phyloP scores from a whole-genome alignment of 1,140 invertebrate species.

The Nymphalis io region DNA sequence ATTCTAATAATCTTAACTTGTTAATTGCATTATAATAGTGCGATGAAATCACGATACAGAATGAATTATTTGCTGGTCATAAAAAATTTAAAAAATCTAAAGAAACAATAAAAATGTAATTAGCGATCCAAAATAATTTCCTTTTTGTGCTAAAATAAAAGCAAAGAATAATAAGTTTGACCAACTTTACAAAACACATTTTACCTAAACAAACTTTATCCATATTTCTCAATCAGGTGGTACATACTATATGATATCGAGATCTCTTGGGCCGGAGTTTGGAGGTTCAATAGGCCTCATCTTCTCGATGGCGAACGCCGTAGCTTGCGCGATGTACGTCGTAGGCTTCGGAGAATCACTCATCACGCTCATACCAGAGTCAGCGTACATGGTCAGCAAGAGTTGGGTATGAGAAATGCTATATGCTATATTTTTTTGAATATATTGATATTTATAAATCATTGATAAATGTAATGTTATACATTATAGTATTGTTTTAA shows the following conservation, averaged over 20 bases:
- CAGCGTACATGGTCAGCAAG: constrained; percentile 67
- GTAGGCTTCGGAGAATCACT: constrained; percentile 98
- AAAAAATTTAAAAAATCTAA: too few relatives aligned
- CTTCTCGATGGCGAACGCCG: constrained; percentile 96
- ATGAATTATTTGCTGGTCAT: too few relatives aligned
- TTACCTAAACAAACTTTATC: too few relatives aligned
- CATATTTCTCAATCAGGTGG: constrained; percentile 84
- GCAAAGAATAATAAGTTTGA: too few relatives aligned
- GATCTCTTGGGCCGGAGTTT: constrained; percentile 97
- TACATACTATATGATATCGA: constrained; percentile 98
- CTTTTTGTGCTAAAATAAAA: too few relatives aligned
- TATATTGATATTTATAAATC: neutral
- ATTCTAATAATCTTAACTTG: neutral
- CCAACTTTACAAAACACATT: too few relatives aligned
- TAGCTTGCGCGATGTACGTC: constrained; percentile 98
- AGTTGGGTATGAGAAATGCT: constrained; percentile 63
- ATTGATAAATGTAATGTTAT: too few relatives aligned
- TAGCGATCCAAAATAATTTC: too few relatives aligned
- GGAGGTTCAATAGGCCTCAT: constrained; percentile 94
- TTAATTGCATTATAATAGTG: too few relatives aligned
- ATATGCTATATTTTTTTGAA: neutral
- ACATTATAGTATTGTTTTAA: too few relatives aligned
- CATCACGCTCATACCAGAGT: constrained; percentile 83
- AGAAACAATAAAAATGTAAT: too few relatives aligned
- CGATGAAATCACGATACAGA: too few relatives aligned